Evolutionary conservation across 2,113 vertebrate genomes (phyloP).

Genomic region (Channa argus): DNA sequence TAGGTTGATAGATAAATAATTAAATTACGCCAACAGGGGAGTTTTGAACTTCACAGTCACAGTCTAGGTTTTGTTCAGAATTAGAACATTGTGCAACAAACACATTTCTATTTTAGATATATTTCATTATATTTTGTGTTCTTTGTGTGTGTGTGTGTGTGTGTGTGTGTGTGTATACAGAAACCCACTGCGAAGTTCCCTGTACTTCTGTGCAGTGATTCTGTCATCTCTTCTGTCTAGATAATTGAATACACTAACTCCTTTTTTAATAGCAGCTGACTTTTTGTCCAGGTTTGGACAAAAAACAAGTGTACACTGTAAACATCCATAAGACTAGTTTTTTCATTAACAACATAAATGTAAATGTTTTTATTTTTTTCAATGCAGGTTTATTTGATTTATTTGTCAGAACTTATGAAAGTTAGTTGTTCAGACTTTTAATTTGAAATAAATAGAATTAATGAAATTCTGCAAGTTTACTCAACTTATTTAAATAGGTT

Average conservation of each 20-base stretch:
- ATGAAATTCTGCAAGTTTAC: too few species aligned
- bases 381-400: too few species aligned
- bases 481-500: too few species aligned
- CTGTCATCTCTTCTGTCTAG: slow-evolving; percentile 14
- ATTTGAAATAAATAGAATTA: too few species aligned
- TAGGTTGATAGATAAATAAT: neutral
- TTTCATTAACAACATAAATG: too few species aligned
- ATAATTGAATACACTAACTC: slow-evolving; percentile 1
- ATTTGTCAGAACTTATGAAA: too few species aligned
- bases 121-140: slow-evolving; percentile 43
- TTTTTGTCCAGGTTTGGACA: neutral
- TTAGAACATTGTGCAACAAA: slow-evolving; percentile 46
- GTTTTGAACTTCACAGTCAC: slow-evolving; percentile 35
- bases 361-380: too few species aligned
- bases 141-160: neutral
- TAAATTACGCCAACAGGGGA: slow-evolving; percentile 18
- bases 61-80: slow-evolving; percentile 30
- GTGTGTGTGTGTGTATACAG: neutral
- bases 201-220: slow-evolving; percentile 2
- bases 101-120: slow-evolving; percentile 43
- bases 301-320: too few species aligned
- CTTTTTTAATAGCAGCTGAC: slow-evolving; percentile 1
- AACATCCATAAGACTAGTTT: too few species aligned
- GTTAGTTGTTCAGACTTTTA: too few species aligned
- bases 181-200: slow-evolving; percentile 19